A percentile compares a stretch with the other conserved stretches of the same genome.
phyloP scores from a whole-genome alignment of 2,113 vertebrate species.

The Glaucomys volans region DNA sequence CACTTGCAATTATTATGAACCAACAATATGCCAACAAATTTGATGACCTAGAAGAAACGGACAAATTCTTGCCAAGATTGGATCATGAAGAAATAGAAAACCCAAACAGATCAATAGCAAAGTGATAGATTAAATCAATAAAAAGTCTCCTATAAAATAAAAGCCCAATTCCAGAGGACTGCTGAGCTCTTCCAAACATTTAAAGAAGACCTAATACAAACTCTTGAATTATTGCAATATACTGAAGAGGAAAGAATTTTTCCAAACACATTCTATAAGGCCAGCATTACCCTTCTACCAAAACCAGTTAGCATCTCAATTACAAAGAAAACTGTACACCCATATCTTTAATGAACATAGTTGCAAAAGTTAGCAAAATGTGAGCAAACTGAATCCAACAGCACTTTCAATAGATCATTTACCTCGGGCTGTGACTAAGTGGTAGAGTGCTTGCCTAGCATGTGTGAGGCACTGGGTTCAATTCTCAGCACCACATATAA shows the following conservation, averaged over 20 bases:
- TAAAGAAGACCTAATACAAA: too few species aligned
- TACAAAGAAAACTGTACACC: not conserved
- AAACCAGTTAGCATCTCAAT: not conserved
- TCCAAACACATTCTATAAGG: not conserved
- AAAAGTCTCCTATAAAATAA: not conserved
- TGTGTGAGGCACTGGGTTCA: too few species aligned
- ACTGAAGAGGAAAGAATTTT: not conserved
- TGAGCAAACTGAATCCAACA: not conserved
- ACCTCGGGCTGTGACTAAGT: not conserved
- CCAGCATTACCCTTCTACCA: too few species aligned
- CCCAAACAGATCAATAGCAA: not conserved
- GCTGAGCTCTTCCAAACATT: too few species aligned
- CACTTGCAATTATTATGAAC: too few species aligned
- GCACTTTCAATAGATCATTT: not conserved
- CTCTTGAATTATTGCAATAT: too few species aligned
- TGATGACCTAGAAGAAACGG: too few species aligned
- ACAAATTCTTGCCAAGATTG: not conserved
- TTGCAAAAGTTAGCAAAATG: not conserved
- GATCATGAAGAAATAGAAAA: not conserved
- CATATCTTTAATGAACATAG: not conserved
- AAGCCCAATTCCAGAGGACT: too few species aligned
- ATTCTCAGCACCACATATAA: too few species aligned
- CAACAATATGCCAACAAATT: too few species aligned
- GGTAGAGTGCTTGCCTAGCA: too few species aligned
- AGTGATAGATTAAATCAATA: not conserved